A percentile compares a stretch with the other conserved stretches of the same genome.
These are phyloP conservation scores for Nomada goodeniana DNA, from an alignment of 2,888 invertebrate genomes.

Conservation along the genomic window DNA sequence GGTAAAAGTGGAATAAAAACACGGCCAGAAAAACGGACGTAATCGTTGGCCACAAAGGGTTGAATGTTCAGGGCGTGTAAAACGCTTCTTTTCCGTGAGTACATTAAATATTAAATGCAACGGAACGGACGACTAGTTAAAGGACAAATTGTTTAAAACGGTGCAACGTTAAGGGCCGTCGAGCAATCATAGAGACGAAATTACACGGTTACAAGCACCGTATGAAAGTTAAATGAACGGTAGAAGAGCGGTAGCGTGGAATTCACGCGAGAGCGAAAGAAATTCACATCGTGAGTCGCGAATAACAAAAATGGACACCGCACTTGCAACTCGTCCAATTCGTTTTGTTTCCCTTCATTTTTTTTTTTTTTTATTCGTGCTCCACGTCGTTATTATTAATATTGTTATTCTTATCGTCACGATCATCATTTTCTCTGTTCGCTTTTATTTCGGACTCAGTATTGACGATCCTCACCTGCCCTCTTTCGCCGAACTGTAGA, in stretches of 20 bases:
- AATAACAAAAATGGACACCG: conserved; percentile 36
- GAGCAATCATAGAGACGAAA: conserved; percentile 53
- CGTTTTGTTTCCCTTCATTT: not conserved
- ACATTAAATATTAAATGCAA: conserved; percentile 20
- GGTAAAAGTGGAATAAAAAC: not conserved
- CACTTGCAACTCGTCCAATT: conserved; percentile 18
- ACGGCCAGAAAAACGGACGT: not conserved
- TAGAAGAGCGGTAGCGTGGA: conserved; percentile 11
- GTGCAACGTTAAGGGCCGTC: conserved; percentile 43
- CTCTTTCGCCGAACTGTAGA: conserved; percentile 80
- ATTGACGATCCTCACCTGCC: conserved; percentile 79
- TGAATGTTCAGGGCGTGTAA: not conserved
- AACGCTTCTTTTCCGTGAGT: not conserved
- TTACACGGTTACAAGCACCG: conserved; percentile 48
- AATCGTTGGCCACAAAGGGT: conserved; percentile 3
- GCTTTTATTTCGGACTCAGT: conserved; percentile 5
- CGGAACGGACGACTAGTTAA: conserved; percentile 23
- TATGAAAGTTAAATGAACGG: conserved; percentile 52
- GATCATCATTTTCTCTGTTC: not conserved
- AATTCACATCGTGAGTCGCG: conserved; percentile 20
- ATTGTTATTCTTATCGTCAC: not conserved
- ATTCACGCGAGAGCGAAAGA: conserved; percentile 27
- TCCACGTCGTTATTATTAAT: not conserved
- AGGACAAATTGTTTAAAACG: conserved; percentile 51
- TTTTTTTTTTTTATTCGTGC: too few relatives aligned